Evolutionary conservation across 2,888 invertebrate genomes (phyloP).

Genomic region (Mimumesa dahlbomi): DNA sequence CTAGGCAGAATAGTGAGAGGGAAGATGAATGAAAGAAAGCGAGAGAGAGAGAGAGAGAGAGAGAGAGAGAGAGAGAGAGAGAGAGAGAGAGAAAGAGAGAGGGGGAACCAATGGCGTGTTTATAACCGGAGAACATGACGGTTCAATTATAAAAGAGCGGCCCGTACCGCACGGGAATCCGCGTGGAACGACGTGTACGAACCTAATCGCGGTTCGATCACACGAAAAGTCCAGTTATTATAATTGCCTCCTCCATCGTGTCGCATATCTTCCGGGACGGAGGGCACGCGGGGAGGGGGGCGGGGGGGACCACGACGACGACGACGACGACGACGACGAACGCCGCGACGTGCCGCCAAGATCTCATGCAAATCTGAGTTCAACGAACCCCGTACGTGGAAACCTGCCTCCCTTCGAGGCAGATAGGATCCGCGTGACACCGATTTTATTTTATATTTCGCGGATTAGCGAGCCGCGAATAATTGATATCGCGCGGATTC

Average conservation of each 20-base stretch:
- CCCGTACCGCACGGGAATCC: conserved; percentile 7
- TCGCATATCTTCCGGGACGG: not conserved
- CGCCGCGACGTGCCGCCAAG: not conserved
- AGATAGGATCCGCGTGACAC: not conserved
- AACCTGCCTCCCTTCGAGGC: not conserved
- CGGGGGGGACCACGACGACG: too few relatives aligned
- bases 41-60: too few relatives aligned
- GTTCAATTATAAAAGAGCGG: conserved; percentile 39
- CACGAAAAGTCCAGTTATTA: conserved; percentile 20
- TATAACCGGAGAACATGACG: conserved; percentile 28
- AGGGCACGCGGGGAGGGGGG: too few relatives aligned
- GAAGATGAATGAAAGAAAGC: too few relatives aligned
- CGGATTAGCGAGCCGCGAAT: not conserved
- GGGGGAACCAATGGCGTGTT: conserved; percentile 32
- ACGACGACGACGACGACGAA: not conserved
- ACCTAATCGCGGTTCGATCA: conserved; percentile 4
- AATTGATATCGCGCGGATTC: too few relatives aligned
- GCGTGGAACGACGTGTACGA: conserved; percentile 3
- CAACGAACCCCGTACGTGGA: conserved; percentile 13
- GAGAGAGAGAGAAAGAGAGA: too few relatives aligned
- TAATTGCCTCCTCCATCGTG: not conserved
- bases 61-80: too few relatives aligned
- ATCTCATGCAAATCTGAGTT: conserved; percentile 6
- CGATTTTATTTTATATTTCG: not conserved
- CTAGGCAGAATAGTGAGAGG: too few relatives aligned